These are phyloP conservation scores for Vombatus ursinus DNA, from an alignment of 2,113 vertebrate genomes.

Conservation along the genomic window DNA sequence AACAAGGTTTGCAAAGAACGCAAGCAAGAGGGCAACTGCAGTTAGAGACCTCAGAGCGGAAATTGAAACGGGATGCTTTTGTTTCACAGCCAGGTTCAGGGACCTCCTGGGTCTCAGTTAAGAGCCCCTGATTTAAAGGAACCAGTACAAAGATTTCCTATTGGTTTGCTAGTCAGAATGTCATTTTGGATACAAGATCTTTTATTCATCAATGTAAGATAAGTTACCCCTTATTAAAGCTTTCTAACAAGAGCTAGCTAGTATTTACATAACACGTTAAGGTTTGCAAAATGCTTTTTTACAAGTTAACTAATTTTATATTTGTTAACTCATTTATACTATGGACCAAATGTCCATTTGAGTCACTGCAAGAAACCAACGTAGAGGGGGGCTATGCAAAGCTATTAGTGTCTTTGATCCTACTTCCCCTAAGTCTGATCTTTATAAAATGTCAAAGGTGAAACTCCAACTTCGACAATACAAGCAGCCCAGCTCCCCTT, in stretches of 20 bases:
- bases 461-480: not conserved
- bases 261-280: not conserved
- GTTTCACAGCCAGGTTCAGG: not conserved
- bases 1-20: too few relatives aligned
- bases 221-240: not conserved
- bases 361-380: constrained; percentile 11
- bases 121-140: constrained; percentile 24
- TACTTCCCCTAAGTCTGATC: constrained; percentile 21
- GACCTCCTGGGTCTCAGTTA: not conserved
- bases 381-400: not conserved
- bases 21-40: not conserved
- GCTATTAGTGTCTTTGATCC: not conserved
- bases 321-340: not conserved
- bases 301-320: not conserved
- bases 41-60: not conserved
- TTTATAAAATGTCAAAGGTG: constrained; percentile 34
- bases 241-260: not conserved
- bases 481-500: not conserved
- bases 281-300: not conserved
- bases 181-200: not conserved
- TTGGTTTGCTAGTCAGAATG: constrained; percentile 20
- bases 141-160: not conserved
- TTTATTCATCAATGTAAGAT: constrained; percentile 17
- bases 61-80: not conserved
- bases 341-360: constrained; percentile 34